Conservation (phyloP, 2,888 invertebrate genomes). For the Phragmatobia fuliginosa region DNA sequence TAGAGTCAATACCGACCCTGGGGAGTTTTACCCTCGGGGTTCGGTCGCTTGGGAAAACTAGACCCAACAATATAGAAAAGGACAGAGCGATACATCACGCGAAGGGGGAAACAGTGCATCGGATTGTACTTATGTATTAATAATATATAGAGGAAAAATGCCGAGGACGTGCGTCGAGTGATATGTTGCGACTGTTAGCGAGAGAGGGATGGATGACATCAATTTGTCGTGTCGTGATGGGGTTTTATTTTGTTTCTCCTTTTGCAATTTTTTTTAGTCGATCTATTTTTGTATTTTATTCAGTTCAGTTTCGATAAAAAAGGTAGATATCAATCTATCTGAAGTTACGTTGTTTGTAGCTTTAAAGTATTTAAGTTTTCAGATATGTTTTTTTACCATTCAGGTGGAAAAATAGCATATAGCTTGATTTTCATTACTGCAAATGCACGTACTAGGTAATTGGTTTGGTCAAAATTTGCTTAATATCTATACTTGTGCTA, state of each 20-base stretch:
- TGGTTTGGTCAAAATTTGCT: neutral
- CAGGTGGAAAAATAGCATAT: neutral
- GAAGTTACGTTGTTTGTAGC: conserved; percentile 4
- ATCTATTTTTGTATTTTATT: conserved; percentile 51
- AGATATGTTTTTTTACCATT: neutral
- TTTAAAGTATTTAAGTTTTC: neutral
- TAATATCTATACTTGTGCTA: neutral
- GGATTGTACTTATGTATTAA: conserved; percentile 84
- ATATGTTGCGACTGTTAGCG: conserved; percentile 86
- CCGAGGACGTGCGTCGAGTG: conserved; percentile 84
- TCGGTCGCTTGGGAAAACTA: conserved; percentile 86
- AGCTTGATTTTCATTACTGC: neutral
- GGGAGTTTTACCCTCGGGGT: conserved; percentile 86
- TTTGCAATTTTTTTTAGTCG: conserved; percentile 68
- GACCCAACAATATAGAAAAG: conserved; percentile 86
- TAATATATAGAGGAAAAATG: conserved; percentile 87
- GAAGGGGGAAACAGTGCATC: conserved; percentile 72
- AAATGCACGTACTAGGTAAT: neutral
- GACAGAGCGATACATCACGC: conserved; percentile 69
- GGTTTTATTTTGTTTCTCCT: conserved; percentile 85
- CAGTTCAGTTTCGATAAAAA: conserved; percentile 38
- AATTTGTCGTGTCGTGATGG: conserved; percentile 87
- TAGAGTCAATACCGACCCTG: conserved; percentile 86
- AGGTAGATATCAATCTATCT: conserved; percentile 18
- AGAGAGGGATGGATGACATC: conserved; percentile 86